Evolutionary conservation across 2,113 vertebrate species (phyloP).

Genomic region (Neofelis nebulosa): DNA sequence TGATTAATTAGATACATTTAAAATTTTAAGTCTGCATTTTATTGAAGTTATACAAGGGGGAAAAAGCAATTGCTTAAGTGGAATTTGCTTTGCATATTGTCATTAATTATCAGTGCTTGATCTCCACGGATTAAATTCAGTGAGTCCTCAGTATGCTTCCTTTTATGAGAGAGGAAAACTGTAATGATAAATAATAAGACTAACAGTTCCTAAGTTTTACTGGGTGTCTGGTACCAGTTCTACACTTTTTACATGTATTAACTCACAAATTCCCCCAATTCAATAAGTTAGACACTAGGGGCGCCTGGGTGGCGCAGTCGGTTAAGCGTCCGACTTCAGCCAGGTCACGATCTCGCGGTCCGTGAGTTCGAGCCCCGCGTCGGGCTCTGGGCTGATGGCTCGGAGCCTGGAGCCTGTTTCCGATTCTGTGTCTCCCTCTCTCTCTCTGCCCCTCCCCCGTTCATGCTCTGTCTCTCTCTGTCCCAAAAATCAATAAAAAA

Average conservation of each 20-base stretch:
- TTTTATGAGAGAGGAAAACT: neutral
- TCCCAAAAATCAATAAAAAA: too few relatives aligned
- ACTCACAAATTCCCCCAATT: neutral
- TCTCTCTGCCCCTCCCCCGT: too few relatives aligned
- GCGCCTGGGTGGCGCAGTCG: too few relatives aligned
- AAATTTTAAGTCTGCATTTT: neutral
- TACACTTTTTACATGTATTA: neutral
- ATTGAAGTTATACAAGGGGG: neutral
- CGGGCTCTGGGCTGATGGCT: too few relatives aligned
- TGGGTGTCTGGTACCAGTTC: neutral
- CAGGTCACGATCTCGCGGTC: too few relatives aligned
- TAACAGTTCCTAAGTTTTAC: neutral
- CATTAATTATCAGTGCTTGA: neutral
- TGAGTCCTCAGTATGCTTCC: neutral
- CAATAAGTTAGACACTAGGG: neutral
- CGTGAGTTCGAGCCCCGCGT: too few relatives aligned
- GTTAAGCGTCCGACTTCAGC: too few relatives aligned
- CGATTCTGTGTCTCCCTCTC: too few relatives aligned
- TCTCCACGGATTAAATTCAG: neutral
- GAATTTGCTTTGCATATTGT: neutral
- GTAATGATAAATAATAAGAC: neutral
- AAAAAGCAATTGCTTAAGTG: neutral
- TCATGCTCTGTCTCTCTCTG: too few relatives aligned
- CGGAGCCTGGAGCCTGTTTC: too few relatives aligned
- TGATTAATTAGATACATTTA: neutral